phyloP scores from a whole-genome alignment of 2,888 invertebrate species.

The Arrhopalites spinosus region DNA sequence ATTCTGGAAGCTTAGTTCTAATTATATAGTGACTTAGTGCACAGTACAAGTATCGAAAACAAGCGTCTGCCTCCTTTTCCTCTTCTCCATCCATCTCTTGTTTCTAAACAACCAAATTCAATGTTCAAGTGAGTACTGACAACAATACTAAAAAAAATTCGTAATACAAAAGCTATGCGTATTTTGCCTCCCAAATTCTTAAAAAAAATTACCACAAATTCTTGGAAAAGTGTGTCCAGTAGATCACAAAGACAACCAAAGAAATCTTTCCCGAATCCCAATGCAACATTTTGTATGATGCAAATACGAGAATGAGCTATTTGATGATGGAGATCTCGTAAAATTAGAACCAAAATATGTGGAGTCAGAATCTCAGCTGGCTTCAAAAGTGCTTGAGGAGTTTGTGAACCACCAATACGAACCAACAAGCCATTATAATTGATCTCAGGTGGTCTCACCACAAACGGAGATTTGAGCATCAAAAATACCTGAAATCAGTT shows the following conservation, averaged over 20 bases:
- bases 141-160: no score
- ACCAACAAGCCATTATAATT: constrained; percentile 8
- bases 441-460: not conserved
- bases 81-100: no score
- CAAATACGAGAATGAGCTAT: constrained; percentile 18
- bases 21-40: constrained; percentile 27
- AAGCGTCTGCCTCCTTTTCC: constrained; percentile 22
- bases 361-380: constrained; percentile 16
- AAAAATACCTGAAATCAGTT: constrained; percentile 12
- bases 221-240: constrained; percentile 19
- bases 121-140: no score
- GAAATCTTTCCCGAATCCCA: constrained; percentile 11
- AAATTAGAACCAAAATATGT: constrained; percentile 17
- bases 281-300: constrained; percentile 18
- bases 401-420: not conserved
- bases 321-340: constrained; percentile 33
- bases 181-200: no score
- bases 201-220: constrained; percentile 13
- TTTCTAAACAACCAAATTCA: no score
- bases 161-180: no score
- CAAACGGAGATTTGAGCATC: constrained; percentile 10
- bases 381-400: not conserved
- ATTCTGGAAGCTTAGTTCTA: not conserved
- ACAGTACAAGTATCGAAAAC: constrained; percentile 20
- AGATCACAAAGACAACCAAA: constrained; percentile 26